Percentiles rank a stretch among this genome's conserved stretches.
These are phyloP conservation scores for Echiichthys vipera DNA, from an alignment of 2,797 vertebrate species.

Conservation along the genomic window DNA sequence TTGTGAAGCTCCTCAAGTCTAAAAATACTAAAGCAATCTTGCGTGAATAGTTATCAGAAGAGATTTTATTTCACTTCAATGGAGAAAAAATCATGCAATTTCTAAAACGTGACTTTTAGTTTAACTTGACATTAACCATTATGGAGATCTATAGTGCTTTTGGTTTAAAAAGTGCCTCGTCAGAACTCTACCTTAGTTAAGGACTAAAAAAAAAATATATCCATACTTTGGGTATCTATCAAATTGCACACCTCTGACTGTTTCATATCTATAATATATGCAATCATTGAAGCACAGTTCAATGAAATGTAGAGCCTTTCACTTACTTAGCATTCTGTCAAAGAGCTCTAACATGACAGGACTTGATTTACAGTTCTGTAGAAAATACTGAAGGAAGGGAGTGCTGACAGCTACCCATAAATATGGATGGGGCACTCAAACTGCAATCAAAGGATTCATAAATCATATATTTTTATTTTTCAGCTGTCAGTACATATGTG, in stretches of 20 bases:
- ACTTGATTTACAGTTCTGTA: slow-evolving; percentile 64
- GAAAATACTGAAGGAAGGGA: slow-evolving; percentile 54
- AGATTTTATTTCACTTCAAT: no score
- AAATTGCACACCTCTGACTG: not conserved
- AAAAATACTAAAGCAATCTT: no score
- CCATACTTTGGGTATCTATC: not conserved
- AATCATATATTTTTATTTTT: slow-evolving; percentile 68
- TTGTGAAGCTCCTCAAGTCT: no score
- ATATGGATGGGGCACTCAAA: slow-evolving; percentile 73
- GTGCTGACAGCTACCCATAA: slow-evolving; percentile 65
- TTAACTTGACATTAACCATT: no score
- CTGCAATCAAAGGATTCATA: slow-evolving; percentile 70
- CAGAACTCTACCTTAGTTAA: no score
- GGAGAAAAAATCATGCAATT: no score
- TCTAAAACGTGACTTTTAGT: no score
- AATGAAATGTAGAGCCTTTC: slow-evolving; percentile 44
- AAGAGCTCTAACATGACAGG: slow-evolving; percentile 41
- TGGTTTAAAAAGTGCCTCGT: no score
- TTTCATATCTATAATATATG: slow-evolving; percentile 32
- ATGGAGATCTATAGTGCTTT: no score
- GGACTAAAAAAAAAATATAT: no score
- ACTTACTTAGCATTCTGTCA: slow-evolving; percentile 69
- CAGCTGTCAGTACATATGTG: slow-evolving; percentile 46
- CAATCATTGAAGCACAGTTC: slow-evolving; percentile 35
- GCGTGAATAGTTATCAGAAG: no score